Conservation (phyloP, 2,113 vertebrate genomes). For the Pachycephala philippinensis region DNA sequence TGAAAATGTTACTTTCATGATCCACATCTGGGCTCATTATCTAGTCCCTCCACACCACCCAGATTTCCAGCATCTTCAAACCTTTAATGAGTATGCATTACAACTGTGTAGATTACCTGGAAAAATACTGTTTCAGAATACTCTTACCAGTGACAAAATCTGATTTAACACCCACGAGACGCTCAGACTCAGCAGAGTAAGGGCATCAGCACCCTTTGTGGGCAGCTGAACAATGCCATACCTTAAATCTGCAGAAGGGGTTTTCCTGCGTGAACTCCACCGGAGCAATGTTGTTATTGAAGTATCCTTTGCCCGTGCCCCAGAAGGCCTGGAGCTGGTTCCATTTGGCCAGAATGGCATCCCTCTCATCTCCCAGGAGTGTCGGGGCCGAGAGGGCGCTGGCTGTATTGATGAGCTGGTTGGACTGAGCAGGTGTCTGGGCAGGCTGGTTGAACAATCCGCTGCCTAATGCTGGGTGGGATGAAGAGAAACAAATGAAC, state of each 20-base stretch:
- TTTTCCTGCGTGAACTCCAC: slow-evolving; percentile 97
- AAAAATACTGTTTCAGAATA: not conserved
- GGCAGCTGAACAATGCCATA: not conserved
- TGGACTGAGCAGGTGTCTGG: slow-evolving; percentile 83
- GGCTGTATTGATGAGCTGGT: slow-evolving; percentile 93
- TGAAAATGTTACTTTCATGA: not conserved
- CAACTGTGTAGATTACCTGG: not conserved
- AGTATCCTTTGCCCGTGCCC: slow-evolving; percentile 96
- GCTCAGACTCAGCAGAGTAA: not conserved
- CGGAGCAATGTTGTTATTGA: slow-evolving; percentile 86
- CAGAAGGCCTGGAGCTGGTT: slow-evolving; percentile 99
- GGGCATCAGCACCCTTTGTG: not conserved
- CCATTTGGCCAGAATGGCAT: slow-evolving; percentile 96
- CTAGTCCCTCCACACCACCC: not conserved
- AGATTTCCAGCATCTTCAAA: not conserved
- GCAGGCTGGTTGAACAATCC: slow-evolving; percentile 86
- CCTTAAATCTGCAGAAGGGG: slow-evolving; percentile 98
- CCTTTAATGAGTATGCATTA: not conserved
- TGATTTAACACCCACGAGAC: not conserved
- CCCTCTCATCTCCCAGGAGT: slow-evolving; percentile 90
- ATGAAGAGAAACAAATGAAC: not conserved
- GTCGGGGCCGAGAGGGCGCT: slow-evolving; percentile 93
- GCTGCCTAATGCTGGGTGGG: slow-evolving; percentile 72
- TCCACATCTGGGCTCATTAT: not conserved
- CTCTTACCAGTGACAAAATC: not conserved